Conservation (phyloP, 2,113 vertebrate genomes). For the Acrocephalus kingi region DNA sequence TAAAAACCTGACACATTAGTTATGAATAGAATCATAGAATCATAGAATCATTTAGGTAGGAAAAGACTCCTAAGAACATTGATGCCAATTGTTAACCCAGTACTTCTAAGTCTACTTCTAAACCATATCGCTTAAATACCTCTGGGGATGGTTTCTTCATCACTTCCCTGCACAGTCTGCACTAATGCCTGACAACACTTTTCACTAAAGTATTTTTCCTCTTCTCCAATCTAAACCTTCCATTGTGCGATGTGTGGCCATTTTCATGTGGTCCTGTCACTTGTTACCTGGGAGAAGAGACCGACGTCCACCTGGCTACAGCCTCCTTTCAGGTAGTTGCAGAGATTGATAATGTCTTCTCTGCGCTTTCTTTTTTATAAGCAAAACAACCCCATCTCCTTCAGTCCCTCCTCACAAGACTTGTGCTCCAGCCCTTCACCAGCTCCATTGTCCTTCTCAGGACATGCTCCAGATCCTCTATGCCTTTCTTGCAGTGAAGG, state of each 20-base stretch:
- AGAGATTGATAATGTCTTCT: neutral
- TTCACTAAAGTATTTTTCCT: neutral
- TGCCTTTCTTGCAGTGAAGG: neutral
- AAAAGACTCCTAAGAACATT: neutral
- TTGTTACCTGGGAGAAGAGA: neutral
- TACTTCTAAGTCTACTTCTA: neutral
- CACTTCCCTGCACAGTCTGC: accelerated
- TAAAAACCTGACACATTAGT: neutral
- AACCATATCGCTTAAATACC: neutral
- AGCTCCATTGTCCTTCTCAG: neutral
- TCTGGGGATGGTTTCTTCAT: neutral
- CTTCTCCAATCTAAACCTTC: neutral
- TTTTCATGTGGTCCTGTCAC: neutral
- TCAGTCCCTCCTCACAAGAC: neutral
- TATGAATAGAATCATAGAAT: neutral
- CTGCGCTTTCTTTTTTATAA: neutral
- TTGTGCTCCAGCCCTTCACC: neutral
- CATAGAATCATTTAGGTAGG: neutral
- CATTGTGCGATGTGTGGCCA: accelerated
- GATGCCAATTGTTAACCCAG: neutral
- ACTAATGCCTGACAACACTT: neutral
- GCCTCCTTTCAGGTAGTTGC: neutral
- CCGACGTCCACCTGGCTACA: accelerated
- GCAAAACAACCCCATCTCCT: neutral
- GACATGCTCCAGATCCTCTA: neutral